phyloP scores from a whole-genome alignment of 2,113 vertebrate species.

The Tragulus kanchil region DNA sequence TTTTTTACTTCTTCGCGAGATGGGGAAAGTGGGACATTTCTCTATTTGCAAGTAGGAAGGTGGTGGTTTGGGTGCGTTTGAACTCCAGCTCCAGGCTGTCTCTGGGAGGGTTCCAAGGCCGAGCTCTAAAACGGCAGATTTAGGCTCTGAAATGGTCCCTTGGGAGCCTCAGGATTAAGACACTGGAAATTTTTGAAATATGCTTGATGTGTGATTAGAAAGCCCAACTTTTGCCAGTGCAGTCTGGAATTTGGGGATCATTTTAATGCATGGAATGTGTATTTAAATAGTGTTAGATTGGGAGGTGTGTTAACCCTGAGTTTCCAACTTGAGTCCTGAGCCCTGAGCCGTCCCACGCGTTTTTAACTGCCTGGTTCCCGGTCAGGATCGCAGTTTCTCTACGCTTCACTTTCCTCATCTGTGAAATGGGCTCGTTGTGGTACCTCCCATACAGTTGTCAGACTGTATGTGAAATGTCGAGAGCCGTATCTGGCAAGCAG shows the following conservation, averaged over 20 bases:
- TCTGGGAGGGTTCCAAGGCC: background rate
- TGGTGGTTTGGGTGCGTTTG: background rate
- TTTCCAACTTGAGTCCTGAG: too few species aligned
- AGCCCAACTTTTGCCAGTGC: background rate
- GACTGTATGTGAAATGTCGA: background rate
- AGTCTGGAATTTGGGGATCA: background rate
- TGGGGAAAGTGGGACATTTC: background rate
- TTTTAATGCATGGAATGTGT: background rate
- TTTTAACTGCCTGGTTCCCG: background rate
- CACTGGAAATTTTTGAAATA: background rate
- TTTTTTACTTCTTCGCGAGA: background rate
- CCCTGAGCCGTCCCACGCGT: background rate
- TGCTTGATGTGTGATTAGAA: background rate
- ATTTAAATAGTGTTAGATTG: background rate
- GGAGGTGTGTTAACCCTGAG: background rate
- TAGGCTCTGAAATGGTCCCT: background rate
- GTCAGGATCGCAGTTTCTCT: background rate
- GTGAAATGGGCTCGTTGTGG: accelerated
- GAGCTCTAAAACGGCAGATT: background rate
- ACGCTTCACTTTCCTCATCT: background rate
- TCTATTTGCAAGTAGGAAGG: background rate
- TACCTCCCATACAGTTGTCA: background rate
- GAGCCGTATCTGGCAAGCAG: accelerated
- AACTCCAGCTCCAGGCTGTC: background rate
- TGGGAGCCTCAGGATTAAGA: background rate